Evolutionary conservation across 2,797 vertebrate species (phyloP), one percentile per base, ranked within the genome.

Genomic region (Neosilurus mollespiculum): DNA sequence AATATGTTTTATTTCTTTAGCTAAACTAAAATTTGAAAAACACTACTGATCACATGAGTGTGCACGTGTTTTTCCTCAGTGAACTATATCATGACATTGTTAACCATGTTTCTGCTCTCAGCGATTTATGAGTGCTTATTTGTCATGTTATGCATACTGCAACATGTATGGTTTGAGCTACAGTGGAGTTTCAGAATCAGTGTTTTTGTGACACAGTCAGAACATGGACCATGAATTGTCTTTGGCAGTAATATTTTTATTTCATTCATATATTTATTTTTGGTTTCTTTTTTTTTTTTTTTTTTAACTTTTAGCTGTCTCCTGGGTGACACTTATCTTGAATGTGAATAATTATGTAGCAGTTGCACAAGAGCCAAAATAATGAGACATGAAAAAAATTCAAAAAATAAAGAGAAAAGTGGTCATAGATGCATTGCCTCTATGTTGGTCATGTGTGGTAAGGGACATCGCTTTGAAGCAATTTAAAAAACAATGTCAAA

Each of bases 331-430:
- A 96, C 97, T 96, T 97, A 97, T 97, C 96, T 98, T 98, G 96
- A 97, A 98, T 98, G 97, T 98, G 96, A 98, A 97, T 99, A 96
- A 96, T 93, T 93, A 95, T 97, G 97, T 99, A 98, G 97, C 97
- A 96, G 96, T 98, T 96, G 96, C 98, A 98, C 97, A 97, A 96
- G 95, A 98, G 96, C 95, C 93, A 90, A 94, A 94, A 92, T 93
- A 94, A 94, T 85, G 81, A 88, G 92, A 94, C 93, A 94, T 94
- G 92, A 94, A 93, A 93, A 94, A 92, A 94, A 15, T 92, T 91
- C 94, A 93, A 94, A 92, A 93, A 88, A 96, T 95, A 86, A 84
- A 86, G 75, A 87, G 80, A 89, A 91, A 92, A 91, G 91, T 93
- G 96, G 96, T 96, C 95, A 94, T 93, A 91, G 93, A 91, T 91